These are phyloP conservation scores for Salvelinus namaycush DNA, from an alignment of 2,113 vertebrate species.

Conservation along the genomic window DNA sequence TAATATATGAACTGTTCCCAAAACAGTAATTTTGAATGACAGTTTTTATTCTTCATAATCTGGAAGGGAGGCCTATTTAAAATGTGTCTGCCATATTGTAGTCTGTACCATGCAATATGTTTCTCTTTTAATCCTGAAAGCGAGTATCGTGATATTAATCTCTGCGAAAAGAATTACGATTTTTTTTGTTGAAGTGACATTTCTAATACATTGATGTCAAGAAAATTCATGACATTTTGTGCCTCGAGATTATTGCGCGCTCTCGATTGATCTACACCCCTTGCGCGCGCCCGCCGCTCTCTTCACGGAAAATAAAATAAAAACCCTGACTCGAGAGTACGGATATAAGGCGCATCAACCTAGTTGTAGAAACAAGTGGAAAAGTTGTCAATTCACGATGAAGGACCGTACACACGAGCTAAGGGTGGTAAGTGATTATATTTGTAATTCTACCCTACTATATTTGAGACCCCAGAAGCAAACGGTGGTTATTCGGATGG, in stretches of 20 bases:
- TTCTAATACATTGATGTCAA: background rate
- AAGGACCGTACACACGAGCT: constrained; percentile 41
- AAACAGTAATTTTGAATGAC: no score
- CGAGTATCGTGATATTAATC: background rate
- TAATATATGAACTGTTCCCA: no score
- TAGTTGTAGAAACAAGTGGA: constrained; percentile 11
- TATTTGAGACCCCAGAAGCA: constrained; percentile 11
- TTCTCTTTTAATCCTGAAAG: no score
- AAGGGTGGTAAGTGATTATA: constrained; percentile 14
- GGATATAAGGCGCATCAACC: constrained; percentile 14
- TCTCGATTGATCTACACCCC: constrained; percentile 27
- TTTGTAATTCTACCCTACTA: constrained; percentile 3
- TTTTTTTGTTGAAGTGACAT: background rate
- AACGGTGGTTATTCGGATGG: constrained; percentile 15
- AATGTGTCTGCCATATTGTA: no score
- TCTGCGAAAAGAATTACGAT: no score
- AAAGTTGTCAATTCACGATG: constrained; percentile 20
- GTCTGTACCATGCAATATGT: no score
- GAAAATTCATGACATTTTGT: background rate
- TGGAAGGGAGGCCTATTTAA: no score
- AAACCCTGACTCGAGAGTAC: constrained; percentile 18
- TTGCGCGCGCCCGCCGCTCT: constrained; percentile 27
- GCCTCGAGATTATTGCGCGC: constrained; percentile 8
- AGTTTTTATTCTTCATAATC: no score
- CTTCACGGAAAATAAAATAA: constrained; percentile 15